These are phyloP conservation scores for Heliconius himera DNA, from an alignment of 1,140 invertebrate genomes.

Conservation along the genomic window DNA sequence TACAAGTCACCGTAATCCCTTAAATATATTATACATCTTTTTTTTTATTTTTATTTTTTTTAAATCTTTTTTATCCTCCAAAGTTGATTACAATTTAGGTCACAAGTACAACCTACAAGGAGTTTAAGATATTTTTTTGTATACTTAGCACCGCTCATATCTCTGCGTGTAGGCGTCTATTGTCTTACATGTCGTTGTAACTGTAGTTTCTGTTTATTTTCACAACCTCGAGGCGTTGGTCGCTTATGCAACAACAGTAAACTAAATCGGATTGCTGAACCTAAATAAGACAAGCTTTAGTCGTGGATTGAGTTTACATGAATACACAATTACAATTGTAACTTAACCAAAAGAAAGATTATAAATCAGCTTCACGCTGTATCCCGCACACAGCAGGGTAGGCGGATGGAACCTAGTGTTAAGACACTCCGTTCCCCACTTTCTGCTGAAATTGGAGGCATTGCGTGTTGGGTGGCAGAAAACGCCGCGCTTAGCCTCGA, in stretches of 20 bases:
- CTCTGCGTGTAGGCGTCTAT: slow-evolving; percentile 26
- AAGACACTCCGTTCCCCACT: too few relatives aligned
- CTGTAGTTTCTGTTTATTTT: slow-evolving; percentile 28
- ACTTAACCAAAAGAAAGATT: not conserved
- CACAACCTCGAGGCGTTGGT: slow-evolving; percentile 12
- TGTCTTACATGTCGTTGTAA: slow-evolving; percentile 27
- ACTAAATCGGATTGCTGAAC: slow-evolving; percentile 29
- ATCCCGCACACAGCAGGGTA: too few relatives aligned
- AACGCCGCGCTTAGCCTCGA: too few relatives aligned
- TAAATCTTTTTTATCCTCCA: too few relatives aligned
- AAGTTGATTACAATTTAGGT: not conserved
- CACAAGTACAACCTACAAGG: not conserved
- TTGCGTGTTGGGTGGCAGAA: too few relatives aligned
- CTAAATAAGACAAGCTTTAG: slow-evolving; percentile 25
- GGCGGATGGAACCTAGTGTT: too few relatives aligned
- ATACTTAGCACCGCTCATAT: slow-evolving; percentile 6
- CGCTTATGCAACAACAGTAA: slow-evolving; percentile 28
- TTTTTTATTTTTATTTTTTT: too few relatives aligned
- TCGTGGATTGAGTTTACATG: slow-evolving; percentile 4
- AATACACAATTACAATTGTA: not conserved
- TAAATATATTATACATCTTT: not conserved
- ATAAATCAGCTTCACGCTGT: too few relatives aligned
- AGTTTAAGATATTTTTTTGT: slow-evolving; percentile 14
- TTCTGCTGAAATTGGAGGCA: too few relatives aligned
- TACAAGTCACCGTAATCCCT: too few relatives aligned